phyloP scores from a whole-genome alignment of 2,113 vertebrate species.

The Panurus biarmicus region DNA sequence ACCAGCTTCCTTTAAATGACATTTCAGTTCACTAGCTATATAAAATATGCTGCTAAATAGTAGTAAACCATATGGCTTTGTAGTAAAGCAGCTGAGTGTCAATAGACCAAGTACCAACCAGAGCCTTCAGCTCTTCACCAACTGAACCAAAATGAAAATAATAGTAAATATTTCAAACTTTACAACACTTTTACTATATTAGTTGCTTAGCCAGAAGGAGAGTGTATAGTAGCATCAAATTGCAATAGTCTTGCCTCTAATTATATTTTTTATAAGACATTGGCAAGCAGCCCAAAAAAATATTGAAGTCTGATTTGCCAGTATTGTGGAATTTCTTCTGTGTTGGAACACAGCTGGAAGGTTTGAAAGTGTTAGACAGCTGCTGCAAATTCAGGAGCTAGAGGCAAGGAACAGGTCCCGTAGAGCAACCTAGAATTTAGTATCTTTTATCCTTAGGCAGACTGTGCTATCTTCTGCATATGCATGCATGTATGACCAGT shows the following conservation, averaged over 20 bases:
- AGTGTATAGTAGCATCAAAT: conserved; percentile 59
- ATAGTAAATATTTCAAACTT: conserved; percentile 45
- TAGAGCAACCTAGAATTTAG: conserved; percentile 48
- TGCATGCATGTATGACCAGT: not conserved
- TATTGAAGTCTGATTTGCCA: conserved; percentile 67
- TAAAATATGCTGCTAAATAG: not conserved
- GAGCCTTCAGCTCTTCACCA: conserved; percentile 10
- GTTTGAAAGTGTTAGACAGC: conserved; percentile 67
- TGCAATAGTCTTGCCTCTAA: conserved; percentile 60
- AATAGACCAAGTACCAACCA: conserved; percentile 1
- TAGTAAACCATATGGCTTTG: not conserved
- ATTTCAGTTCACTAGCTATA: not conserved
- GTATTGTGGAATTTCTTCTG: conserved; percentile 64
- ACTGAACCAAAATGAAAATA: conserved; percentile 52
- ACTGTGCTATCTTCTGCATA: not conserved
- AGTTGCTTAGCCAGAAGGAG: conserved; percentile 53
- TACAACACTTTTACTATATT: conserved; percentile 60
- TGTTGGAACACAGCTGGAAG: conserved; percentile 40
- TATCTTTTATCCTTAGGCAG: conserved; percentile 34
- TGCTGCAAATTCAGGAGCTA: conserved; percentile 70
- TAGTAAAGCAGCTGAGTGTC: not conserved
- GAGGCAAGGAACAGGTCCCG: conserved; percentile 56
- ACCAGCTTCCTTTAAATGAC: not conserved
- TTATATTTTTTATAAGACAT: conserved; percentile 71
- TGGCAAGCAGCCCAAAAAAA: conserved; percentile 69